Evolutionary conservation across 92 coral and sea anemone genomes (phyloP), one percentile per base, ranked within the genome.

Genomic region (Meandrina meandrites): DNA sequence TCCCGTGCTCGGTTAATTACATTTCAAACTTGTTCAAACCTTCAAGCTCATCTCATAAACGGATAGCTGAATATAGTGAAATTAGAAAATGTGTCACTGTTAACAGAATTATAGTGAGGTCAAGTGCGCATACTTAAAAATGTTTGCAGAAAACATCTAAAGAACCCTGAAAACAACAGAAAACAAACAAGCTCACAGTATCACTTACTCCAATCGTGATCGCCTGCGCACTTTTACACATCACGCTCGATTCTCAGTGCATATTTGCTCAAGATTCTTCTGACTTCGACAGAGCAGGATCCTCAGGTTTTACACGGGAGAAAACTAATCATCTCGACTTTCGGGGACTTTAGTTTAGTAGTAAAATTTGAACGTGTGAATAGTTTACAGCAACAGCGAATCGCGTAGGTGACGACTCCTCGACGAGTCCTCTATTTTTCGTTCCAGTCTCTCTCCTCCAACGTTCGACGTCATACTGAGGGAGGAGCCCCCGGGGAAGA

Each of bases 401-500:
- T 83, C 86, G 86, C 86, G 79, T 79, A 62, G 86, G 79, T 1
- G 69, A 83, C 86, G 56, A 50, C n/a, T 37, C 53, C 62, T 2
- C n/a, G n/a, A n/a, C n/a, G n/a, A n/a, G n/a, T n/a, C n/a, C n/a
- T n/a, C 48, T 15, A n/a, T 16, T 27, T 22, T 64, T 40, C 48
- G 86, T 21, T 22, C 86, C 86, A 83, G 86, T 69, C 35, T 9
- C 86, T 17, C 53, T 47, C 71, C 11, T 37, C 48, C 48, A 30
- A n/a, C n/a, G n/a, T n/a, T n/a, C n/a, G n/a, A n/a, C n/a, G n/a
- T n/a, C n/a, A n/a, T n/a, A n/a, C n/a, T n/a, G n/a, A n/a, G n/a
- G n/a, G n/a, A n/a, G n/a, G n/a, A n/a, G n/a, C n/a, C n/a, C n/a
- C n/a, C n/a, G n/a, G n/a, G n/a, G n/a, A n/a, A n/a, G n/a, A n/a